phyloP scores from a whole-genome alignment of 2,888 invertebrate genomes.

The Brachypterus glaber region DNA sequence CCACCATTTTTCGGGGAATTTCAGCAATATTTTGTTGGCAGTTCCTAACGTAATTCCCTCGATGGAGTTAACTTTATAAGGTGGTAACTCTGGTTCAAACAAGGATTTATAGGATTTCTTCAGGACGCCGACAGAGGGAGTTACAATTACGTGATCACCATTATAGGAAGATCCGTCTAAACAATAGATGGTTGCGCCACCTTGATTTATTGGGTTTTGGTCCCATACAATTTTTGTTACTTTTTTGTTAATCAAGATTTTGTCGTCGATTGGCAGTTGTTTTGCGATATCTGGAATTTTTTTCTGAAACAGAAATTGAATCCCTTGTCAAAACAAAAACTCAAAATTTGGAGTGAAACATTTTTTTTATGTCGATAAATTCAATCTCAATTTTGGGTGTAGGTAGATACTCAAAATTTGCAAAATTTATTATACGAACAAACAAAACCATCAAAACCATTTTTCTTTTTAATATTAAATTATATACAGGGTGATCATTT shows the following conservation, averaged over 20 bases:
- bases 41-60: constrained; percentile 53
- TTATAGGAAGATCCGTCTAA: constrained; percentile 44
- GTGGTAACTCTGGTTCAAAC: constrained; percentile 49
- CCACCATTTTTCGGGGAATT: constrained; percentile 60
- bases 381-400: too few relatives aligned
- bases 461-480: too few relatives aligned
- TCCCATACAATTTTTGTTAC: constrained; percentile 33
- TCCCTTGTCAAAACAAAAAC: too few relatives aligned
- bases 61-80: constrained; percentile 47
- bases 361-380: too few relatives aligned
- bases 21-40: constrained; percentile 57
- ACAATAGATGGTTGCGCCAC: constrained; percentile 40
- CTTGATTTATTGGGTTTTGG: constrained; percentile 14
- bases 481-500: too few relatives aligned
- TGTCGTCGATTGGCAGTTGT: constrained; percentile 30
- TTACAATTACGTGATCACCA: constrained; percentile 58
- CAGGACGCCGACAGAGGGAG: constrained; percentile 59
- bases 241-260: constrained; percentile 33
- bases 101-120: constrained; percentile 47
- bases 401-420: too few relatives aligned
- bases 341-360: too few relatives aligned
- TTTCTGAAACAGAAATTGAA: constrained; percentile 28
- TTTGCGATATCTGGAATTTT: constrained; percentile 29
- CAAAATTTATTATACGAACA: too few relatives aligned
- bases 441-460: too few relatives aligned